A percentile compares a stretch with the other conserved stretches of the same genome.
Conservation (phyloP, 2,888 invertebrate genomes). For the Eledona agricola region DNA sequence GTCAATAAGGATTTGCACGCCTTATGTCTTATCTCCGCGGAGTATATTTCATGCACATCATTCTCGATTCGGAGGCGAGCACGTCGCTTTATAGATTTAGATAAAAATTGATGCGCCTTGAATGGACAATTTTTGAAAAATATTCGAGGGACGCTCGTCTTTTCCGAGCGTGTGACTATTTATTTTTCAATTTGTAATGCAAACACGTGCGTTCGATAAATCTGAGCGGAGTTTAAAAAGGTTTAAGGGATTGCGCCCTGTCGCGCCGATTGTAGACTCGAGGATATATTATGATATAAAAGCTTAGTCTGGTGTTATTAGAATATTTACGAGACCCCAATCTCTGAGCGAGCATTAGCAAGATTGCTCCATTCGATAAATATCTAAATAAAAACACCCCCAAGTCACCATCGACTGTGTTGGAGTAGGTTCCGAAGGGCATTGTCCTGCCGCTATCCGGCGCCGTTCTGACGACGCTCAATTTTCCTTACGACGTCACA, state of each 20-base stretch:
- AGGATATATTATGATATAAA: constrained; percentile 18
- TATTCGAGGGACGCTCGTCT: too few relatives aligned
- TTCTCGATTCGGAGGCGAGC: too few relatives aligned
- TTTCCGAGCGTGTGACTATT: too few relatives aligned
- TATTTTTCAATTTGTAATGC: constrained; percentile 1
- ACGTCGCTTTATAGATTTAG: not conserved
- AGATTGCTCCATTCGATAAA: constrained; percentile 19
- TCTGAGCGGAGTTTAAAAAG: constrained; percentile 8
- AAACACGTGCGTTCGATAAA: constrained; percentile 9
- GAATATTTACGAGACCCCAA: constrained; percentile 28
- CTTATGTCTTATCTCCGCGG: too few relatives aligned
- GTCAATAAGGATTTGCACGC: too few relatives aligned
- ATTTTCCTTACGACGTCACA: constrained; percentile 28
- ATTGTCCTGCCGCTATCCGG: constrained; percentile 27
- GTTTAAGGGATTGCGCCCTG: constrained; percentile 18
- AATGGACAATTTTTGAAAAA: too few relatives aligned
- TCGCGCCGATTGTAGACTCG: constrained; percentile 14
- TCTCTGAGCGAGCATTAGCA: constrained; percentile 21
- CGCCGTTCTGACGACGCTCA: constrained; percentile 19
- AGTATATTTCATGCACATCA: too few relatives aligned
- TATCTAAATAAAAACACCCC: not conserved
- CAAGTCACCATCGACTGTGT: constrained; percentile 4
- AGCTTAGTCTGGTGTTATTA: constrained; percentile 17
- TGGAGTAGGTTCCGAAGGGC: constrained; percentile 23
- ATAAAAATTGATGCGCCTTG: too few relatives aligned